Evolutionary conservation across 2,888 invertebrate genomes (phyloP).

Genomic region (Drosophila yooni): DNA sequence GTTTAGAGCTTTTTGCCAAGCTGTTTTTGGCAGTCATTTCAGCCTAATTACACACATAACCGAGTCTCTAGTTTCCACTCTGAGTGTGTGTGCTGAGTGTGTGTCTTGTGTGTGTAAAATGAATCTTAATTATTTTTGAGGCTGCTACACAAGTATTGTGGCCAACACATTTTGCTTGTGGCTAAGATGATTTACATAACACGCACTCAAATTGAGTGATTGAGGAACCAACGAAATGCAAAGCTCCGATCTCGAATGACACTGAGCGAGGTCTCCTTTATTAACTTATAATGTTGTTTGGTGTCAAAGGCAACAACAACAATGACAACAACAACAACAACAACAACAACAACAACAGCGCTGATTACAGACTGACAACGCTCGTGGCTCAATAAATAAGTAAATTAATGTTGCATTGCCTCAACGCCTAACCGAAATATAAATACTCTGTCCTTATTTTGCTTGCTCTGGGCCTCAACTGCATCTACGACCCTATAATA

Average conservation of each 20-base stretch:
- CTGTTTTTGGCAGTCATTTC: constrained; percentile 70
- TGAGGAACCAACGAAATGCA: constrained; percentile 41
- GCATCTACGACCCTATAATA: too few relatives aligned
- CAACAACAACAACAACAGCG: constrained; percentile 45
- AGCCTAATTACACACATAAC: constrained; percentile 65
- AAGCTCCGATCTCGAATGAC: constrained; percentile 32
- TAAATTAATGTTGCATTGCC: constrained; percentile 9
- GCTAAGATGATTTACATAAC: constrained; percentile 57
- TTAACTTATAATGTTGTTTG: constrained; percentile 56
- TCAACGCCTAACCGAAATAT: constrained; percentile 13
- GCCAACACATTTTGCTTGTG: constrained; percentile 14
- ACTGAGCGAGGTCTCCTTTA: constrained; percentile 49
- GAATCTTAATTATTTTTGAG: constrained; percentile 51
- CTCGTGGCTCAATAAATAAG: constrained; percentile 35
- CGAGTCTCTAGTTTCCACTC: constrained; percentile 3
- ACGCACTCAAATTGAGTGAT: constrained; percentile 61
- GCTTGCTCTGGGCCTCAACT: neutral
- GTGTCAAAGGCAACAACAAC: constrained; percentile 59
- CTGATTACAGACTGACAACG: constrained; percentile 39
- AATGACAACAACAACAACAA: constrained; percentile 31
- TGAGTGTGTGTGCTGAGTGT: constrained; percentile 3
- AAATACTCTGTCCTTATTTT: constrained; percentile 37
- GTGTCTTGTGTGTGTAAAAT: constrained; percentile 27
- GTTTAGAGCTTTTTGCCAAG: constrained; percentile 60
- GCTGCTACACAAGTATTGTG: constrained; percentile 23